Evolutionary conservation across 2,888 invertebrate species (phyloP).

Genomic region (Drosophila incognita): DNA sequence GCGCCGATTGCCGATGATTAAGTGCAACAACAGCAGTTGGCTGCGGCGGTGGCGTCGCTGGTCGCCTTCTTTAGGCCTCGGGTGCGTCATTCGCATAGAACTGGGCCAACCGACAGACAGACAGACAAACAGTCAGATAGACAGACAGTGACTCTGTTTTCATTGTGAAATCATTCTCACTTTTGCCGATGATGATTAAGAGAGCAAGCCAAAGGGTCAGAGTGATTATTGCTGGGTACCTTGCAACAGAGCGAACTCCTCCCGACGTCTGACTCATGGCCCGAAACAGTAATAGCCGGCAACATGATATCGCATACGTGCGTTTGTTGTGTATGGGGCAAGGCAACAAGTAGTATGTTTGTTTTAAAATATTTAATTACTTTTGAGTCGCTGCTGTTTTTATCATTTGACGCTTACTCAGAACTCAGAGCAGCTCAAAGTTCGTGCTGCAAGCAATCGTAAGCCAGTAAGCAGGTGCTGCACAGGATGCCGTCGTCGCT

Average conservation of each 20-base stretch:
- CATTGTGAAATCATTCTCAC: conserved; percentile 69
- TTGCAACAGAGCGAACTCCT: conserved; percentile 46
- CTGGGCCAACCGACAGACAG: conserved; percentile 67
- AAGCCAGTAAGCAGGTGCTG: conserved; percentile 46
- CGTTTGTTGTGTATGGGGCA: conserved; percentile 31
- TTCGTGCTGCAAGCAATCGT: conserved; percentile 13
- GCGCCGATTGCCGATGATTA: conserved; percentile 55
- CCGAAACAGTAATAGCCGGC: conserved; percentile 47
- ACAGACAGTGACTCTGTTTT: conserved; percentile 33
- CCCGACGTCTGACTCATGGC: conserved; percentile 61
- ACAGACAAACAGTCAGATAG: background rate
- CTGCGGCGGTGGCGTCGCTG: conserved; percentile 13
- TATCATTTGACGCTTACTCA: conserved; percentile 42
- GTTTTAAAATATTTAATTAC: conserved; percentile 78
- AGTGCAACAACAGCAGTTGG: conserved; percentile 59
- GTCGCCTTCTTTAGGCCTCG: conserved; percentile 33
- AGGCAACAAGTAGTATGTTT: conserved; percentile 71
- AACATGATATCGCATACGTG: conserved; percentile 58
- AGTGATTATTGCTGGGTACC: conserved; percentile 37
- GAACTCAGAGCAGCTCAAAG: conserved; percentile 5
- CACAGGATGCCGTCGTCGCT: conserved; percentile 37
- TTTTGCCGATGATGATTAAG: conserved; percentile 72
- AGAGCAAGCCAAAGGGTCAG: conserved; percentile 48
- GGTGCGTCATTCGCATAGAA: conserved; percentile 71
- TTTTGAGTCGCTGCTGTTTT: conserved; percentile 52